These are phyloP conservation scores for Philopedon plagiatum DNA, from an alignment of 2,888 invertebrate species.

Conservation along the genomic window DNA sequence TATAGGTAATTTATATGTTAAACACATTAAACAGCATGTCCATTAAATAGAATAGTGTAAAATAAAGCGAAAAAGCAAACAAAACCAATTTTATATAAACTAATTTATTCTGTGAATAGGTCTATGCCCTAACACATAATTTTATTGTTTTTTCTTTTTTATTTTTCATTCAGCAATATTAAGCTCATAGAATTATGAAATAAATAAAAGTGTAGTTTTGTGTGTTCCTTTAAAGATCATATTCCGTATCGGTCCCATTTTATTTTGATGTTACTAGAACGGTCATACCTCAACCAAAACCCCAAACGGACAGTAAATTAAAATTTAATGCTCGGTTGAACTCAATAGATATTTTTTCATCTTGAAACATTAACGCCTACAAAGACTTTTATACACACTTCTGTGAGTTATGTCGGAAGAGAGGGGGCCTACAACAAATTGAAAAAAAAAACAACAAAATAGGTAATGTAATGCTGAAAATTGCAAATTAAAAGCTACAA, in stretches of 20 bases:
- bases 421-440: too few relatives aligned
- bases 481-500: neutral
- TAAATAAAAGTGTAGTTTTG: neutral
- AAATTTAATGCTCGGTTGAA: slow-evolving; percentile 18
- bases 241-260: slow-evolving; percentile 19
- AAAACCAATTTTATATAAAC: slow-evolving; percentile 7
- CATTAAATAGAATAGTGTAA: slow-evolving; percentile 12
- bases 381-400: neutral
- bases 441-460: too few relatives aligned
- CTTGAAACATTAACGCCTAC: neutral
- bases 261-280: slow-evolving; percentile 10
- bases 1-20: slow-evolving; percentile 25
- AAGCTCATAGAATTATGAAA: neutral
- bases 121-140: too few relatives aligned
- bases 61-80: slow-evolving; percentile 4
- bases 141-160: too few relatives aligned
- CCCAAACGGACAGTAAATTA: too few relatives aligned
- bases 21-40: slow-evolving; percentile 16
- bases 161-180: too few relatives aligned
- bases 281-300: slow-evolving; percentile 5
- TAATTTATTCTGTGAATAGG: neutral
- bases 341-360: slow-evolving; percentile 4
- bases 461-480: too few relatives aligned
- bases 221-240: slow-evolving; percentile 2
- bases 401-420: too few relatives aligned